A percentile compares a stretch with the other conserved stretches of the same genome.
phyloP scores from a whole-genome alignment of 2,113 vertebrate genomes.

The Cyanocitta stelleri region DNA sequence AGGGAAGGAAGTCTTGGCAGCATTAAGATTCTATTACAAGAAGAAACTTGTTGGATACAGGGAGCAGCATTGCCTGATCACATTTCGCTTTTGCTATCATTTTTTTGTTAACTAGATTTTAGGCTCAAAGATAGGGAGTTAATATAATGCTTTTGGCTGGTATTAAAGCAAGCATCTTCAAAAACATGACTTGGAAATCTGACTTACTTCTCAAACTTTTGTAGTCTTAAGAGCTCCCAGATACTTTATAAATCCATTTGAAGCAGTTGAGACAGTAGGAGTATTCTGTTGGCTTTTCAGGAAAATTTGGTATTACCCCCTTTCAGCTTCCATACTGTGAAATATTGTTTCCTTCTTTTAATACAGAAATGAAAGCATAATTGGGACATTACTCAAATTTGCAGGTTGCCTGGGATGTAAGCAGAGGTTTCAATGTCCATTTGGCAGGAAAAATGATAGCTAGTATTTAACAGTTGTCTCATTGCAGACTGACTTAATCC shows the following conservation, averaged over 20 bases:
- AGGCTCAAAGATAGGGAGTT: background rate
- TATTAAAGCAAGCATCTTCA: background rate
- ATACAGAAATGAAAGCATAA: background rate
- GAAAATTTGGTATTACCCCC: background rate
- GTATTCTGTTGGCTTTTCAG: background rate
- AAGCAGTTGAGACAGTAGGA: background rate
- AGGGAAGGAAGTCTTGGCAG: background rate
- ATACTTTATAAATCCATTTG: background rate
- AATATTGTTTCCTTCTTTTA: background rate
- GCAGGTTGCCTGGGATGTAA: background rate
- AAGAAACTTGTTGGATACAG: background rate
- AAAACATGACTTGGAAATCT: background rate
- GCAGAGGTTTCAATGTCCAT: background rate
- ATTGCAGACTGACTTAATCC: background rate
- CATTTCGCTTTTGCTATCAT: background rate
- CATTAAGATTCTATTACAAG: background rate
- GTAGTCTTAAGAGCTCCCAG: background rate
- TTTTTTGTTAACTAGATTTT: background rate
- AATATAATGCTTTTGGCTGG: background rate
- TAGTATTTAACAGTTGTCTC: background rate
- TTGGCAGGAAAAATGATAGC: background rate
- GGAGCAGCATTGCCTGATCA: background rate
- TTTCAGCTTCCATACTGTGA: background rate
- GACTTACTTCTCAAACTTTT: background rate
- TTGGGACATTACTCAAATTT: background rate